Evolutionary conservation across 1,140 invertebrate species (phyloP), one percentile per base, ranked within the genome.

Genomic region (Drosophila chauvacae): DNA sequence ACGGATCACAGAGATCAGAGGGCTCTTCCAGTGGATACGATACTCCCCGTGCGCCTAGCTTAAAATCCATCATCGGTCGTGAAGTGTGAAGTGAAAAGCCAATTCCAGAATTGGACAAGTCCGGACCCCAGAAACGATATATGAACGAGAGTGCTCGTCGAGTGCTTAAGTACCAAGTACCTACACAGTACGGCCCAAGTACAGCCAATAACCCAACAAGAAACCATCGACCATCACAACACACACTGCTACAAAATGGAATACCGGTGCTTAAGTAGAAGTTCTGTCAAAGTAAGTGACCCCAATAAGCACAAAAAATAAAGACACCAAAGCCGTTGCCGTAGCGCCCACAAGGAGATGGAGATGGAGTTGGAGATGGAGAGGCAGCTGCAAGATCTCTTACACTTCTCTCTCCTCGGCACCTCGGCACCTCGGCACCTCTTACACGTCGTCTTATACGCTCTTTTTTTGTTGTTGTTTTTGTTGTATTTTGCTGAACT

Each of bases 271-370:
- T 91, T 91, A 84, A 91, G 91, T 80, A 92, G 91, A 81, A 91
- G 85, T 84, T 87, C 88, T 90, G 86, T 91, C 87, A 92, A 91
- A 92, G 91, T 92, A 92, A 92, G 91, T 92, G 91, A 92, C 91
- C 91, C 71, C 88, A 92, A 91, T 92, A 90, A 91, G 77, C 76
- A 70, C 75, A 78, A 81, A 68, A 72, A 81, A 77, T 56, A 70
- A 53, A 80, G 66, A 81, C 35, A 71, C 59, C 63, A 66, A 61
- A 66, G 47, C 44, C 45, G 53, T 56, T 56, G 53, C 53, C 53
- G 69, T 47, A 70, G 65, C 69, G 69, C 69, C 69, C 69, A 72
- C 69, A 57, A 71, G 68, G 69, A 45, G 68, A 37, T 57, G 66
- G 69, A 60, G 48, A 65, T 57, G 66, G 65, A 63, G 48, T 60